phyloP scores from a whole-genome alignment of 2,797 vertebrate genomes.

The Ceryle rudis region DNA sequence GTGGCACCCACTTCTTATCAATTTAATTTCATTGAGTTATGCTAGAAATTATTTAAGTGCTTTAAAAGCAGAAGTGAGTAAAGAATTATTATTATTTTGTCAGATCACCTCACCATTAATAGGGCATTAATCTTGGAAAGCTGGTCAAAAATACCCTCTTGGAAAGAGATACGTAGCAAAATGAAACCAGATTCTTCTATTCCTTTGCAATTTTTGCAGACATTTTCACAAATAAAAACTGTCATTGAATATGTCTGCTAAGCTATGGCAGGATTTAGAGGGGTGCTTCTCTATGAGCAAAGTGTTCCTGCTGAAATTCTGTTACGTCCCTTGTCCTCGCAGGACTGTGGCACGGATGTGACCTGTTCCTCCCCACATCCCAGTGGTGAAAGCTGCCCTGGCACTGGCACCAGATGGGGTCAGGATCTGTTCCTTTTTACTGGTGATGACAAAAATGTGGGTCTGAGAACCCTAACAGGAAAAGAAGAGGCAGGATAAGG shows the following conservation, averaged over 20 bases:
- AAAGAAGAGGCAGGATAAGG: neutral
- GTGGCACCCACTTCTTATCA: neutral
- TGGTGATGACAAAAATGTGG: neutral
- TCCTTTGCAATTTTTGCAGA: neutral
- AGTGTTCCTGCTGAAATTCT: rapidly evolving
- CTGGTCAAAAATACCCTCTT: neutral
- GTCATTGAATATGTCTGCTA: neutral
- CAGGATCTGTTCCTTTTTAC: neutral
- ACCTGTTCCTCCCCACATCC: neutral
- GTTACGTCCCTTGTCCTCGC: rapidly evolving
- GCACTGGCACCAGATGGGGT: neutral
- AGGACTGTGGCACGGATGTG: neutral
- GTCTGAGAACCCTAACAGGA: neutral
- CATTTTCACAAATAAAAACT: neutral
- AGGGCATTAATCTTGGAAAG: neutral
- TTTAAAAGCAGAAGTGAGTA: neutral
- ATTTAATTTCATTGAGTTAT: neutral
- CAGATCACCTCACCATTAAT: neutral
- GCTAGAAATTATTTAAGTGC: neutral
- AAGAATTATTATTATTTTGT: neutral
- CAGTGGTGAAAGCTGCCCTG: neutral
- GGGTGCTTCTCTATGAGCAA: neutral
- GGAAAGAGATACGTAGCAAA: neutral
- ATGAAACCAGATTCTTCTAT: neutral
- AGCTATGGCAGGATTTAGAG: neutral